Percentiles rank a stretch among this genome's conserved stretches.
phyloP scores from a whole-genome alignment of 2,888 invertebrate species.

The Myopa testacea region DNA sequence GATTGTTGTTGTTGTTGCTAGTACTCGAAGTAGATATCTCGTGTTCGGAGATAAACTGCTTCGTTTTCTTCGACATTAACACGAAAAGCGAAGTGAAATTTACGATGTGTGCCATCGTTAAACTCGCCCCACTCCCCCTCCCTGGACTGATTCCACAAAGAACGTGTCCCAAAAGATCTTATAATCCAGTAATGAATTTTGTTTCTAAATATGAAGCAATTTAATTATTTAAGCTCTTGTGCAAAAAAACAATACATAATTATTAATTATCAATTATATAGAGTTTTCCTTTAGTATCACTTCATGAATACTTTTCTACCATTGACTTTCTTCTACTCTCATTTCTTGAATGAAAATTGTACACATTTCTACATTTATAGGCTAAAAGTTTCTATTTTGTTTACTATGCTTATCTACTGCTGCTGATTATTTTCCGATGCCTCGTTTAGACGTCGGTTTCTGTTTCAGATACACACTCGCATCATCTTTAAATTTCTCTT shows the following conservation, averaged over 20 bases:
- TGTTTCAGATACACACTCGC: background rate
- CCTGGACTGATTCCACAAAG: no score
- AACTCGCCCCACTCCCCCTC: background rate
- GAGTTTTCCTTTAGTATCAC: background rate
- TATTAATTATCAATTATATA: background rate
- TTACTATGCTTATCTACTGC: background rate
- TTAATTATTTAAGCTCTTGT: no score
- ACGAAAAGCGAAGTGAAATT: background rate
- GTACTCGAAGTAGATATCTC: background rate
- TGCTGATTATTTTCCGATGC: background rate
- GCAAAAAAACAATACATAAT: background rate
- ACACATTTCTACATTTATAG: background rate
- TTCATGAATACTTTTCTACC: background rate
- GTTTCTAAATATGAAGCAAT: background rate
- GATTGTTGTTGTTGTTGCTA: background rate
- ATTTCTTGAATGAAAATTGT: slow-evolving; percentile 5
- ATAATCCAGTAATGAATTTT: background rate
- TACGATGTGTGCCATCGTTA: background rate
- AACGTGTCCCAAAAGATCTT: background rate
- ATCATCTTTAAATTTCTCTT: slow-evolving; percentile 21
- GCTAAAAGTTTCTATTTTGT: background rate
- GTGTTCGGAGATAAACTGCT: background rate
- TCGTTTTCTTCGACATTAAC: background rate
- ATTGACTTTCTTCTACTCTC: slow-evolving; percentile 27
- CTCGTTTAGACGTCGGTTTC: background rate